These are phyloP conservation scores for Erithacus rubecula DNA, from an alignment of 2,797 vertebrate genomes.

Conservation along the genomic window DNA sequence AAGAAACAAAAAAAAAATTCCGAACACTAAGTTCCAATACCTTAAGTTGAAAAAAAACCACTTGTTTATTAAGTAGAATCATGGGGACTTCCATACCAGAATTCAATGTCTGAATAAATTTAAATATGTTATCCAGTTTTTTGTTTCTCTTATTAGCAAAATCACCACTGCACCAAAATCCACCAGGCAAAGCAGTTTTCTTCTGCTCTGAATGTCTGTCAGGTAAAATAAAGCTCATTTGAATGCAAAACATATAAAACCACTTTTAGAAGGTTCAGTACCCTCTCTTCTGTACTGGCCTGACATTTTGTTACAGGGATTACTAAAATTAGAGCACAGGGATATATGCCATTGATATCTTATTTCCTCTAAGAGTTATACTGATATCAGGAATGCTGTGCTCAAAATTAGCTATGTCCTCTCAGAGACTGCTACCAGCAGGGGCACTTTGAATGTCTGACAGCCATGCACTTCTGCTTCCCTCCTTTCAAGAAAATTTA, in stretches of 20 bases:
- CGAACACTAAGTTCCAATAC: neutral
- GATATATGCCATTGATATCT: constrained; percentile 64
- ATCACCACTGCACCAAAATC: neutral
- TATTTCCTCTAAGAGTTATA: constrained; percentile 56
- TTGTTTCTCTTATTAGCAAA: neutral
- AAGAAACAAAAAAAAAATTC: neutral
- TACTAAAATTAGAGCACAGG: constrained; percentile 74
- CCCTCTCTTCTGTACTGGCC: neutral
- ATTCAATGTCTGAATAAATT: neutral
- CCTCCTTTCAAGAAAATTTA: neutral
- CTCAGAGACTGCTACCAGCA: neutral
- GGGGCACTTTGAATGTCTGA: neutral
- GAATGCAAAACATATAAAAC: neutral
- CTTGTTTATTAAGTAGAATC: neutral
- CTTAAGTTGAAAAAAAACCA: neutral
- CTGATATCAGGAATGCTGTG: constrained; percentile 25
- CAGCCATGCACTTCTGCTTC: neutral
- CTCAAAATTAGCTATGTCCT: constrained; percentile 56
- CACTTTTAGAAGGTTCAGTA: neutral
- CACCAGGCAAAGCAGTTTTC: neutral
- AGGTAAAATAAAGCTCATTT: neutral
- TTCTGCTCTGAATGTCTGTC: neutral
- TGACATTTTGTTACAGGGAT: constrained; percentile 32
- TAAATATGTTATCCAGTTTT: neutral
- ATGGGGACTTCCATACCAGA: neutral